Conservation (phyloP, 2,888 invertebrate species). For the Neria commutata region DNA sequence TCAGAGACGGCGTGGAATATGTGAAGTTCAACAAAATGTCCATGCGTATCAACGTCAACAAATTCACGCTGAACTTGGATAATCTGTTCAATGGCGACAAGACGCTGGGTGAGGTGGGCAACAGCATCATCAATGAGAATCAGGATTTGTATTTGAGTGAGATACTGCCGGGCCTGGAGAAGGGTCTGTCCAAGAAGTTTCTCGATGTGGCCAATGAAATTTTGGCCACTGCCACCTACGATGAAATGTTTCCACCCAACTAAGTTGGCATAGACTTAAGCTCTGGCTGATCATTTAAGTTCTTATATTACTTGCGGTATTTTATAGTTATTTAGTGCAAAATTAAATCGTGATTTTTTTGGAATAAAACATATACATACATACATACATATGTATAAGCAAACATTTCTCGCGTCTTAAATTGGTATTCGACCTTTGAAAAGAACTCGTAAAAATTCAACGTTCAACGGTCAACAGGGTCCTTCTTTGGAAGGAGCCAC, state of each 20-base stretch:
- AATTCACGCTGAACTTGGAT: conserved; percentile 54
- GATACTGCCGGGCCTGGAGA: conserved; percentile 59
- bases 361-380: too few species aligned
- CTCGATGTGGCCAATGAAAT: conserved; percentile 59
- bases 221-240: conserved; percentile 56
- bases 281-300: not conserved
- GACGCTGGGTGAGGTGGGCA: conserved; percentile 57
- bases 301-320: not conserved
- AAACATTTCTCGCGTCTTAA: too few species aligned
- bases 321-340: too few species aligned
- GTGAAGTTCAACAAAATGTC: conserved; percentile 57
- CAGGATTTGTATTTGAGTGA: conserved; percentile 58
- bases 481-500: too few species aligned
- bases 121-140: conserved; percentile 58
- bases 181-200: conserved; percentile 57
- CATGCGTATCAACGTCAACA: conserved; percentile 54
- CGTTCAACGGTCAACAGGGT: too few species aligned
- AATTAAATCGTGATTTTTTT: too few species aligned
- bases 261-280: not conserved
- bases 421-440: too few species aligned
- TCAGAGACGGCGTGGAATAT: conserved; percentile 51
- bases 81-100: conserved; percentile 60
- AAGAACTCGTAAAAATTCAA: too few species aligned
- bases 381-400: too few species aligned
- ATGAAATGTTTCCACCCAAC: conserved; percentile 61